These are phyloP conservation scores for Micromesistius poutassou DNA, from an alignment of 2,797 vertebrate species.

Conservation along the genomic window DNA sequence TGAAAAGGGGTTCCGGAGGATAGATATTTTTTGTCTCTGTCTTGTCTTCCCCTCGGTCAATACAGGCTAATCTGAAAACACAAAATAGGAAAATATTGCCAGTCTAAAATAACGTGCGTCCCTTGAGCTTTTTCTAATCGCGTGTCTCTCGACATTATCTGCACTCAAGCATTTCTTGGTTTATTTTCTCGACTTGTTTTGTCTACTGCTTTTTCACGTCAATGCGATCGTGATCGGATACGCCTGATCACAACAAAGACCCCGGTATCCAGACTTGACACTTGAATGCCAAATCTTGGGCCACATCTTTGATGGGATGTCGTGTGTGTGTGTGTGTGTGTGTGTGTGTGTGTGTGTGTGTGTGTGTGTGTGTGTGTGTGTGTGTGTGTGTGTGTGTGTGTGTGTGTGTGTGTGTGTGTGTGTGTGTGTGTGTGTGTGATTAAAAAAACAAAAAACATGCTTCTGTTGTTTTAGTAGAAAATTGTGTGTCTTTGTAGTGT, in stretches of 20 bases:
- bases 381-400: no score
- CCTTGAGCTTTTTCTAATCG: not conserved
- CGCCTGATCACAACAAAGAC: not conserved
- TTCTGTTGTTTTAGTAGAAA: no score
- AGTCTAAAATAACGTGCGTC: not conserved
- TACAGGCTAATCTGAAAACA: not conserved
- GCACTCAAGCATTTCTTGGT: not conserved
- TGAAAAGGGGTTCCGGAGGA: constrained; percentile 1
- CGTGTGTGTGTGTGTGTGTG: not conserved
- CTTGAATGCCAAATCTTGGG: not conserved
- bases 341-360: no score
- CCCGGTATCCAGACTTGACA: not conserved
- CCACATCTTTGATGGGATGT: not conserved
- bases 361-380: no score
- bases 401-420: no score
- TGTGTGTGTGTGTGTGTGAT: no score
- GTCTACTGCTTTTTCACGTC: not conserved
- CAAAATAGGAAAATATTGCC: not conserved
- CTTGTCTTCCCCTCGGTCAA: not conserved
- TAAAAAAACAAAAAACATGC: no score
- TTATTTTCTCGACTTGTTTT: not conserved
- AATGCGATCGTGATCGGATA: not conserved
- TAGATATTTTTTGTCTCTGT: not conserved
- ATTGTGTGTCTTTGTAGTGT: no score
- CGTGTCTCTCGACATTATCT: not conserved